A percentile compares a stretch with the other conserved stretches of the same genome.
Evolutionary conservation across 2,797 vertebrate species (phyloP).

Genomic region (Sebastes paucispinis): DNA sequence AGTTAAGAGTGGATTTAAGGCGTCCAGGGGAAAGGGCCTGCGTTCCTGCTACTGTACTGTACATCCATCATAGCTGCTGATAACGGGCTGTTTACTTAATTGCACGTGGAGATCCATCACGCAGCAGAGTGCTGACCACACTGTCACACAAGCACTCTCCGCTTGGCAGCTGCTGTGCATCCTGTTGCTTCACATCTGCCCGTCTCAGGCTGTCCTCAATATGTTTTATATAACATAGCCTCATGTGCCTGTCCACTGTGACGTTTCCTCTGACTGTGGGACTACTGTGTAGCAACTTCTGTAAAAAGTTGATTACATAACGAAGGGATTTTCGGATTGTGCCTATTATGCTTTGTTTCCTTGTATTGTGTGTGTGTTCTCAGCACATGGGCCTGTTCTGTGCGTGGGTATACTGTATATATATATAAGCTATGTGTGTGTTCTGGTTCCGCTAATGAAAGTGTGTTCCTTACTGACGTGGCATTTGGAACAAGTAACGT

Average conservation of each 20-base stretch:
- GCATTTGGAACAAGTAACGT: constrained; percentile 33
- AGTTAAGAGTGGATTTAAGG: constrained; percentile 35
- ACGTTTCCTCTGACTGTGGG: constrained; percentile 8
- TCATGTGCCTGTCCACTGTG: constrained; percentile 1
- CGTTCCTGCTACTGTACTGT: constrained; percentile 5
- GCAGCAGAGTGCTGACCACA: constrained; percentile 25
- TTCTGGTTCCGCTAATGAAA: constrained; percentile 41
- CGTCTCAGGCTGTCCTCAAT: not conserved
- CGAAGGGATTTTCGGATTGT: constrained; percentile 27
- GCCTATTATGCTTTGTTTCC: constrained; percentile 20
- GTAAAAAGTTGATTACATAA: constrained; percentile 28
- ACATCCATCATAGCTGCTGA: constrained; percentile 51
- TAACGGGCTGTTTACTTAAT: constrained; percentile 60
- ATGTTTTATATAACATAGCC: constrained; percentile 28
- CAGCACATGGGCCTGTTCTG: not conserved
- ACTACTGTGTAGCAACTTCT: constrained; percentile 22
- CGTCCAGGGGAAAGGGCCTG: constrained; percentile 26
- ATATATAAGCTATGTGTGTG: constrained; percentile 27
- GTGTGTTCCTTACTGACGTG: constrained; percentile 39
- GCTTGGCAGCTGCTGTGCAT: constrained; percentile 8
- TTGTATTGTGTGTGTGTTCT: not conserved
- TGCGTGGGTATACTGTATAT: not conserved
- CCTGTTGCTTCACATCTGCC: constrained; percentile 28
- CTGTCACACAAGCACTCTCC: constrained; percentile 4
- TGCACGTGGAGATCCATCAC: constrained; percentile 47